Percentiles rank a stretch among this genome's conserved stretches.
phyloP scores from a whole-genome alignment of 2,888 invertebrate species.

The Rhagonycha fulva region DNA sequence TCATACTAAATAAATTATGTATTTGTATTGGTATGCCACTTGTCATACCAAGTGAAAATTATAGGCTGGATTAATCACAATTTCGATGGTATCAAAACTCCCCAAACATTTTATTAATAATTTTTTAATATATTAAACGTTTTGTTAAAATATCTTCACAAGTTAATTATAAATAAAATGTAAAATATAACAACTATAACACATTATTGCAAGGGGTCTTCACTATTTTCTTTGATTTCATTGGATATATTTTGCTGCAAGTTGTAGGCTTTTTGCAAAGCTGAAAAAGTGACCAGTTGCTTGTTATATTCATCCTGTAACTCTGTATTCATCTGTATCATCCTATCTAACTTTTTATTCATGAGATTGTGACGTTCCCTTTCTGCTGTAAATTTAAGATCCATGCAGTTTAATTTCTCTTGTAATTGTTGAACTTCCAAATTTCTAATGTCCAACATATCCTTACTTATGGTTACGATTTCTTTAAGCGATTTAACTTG shows the following conservation, averaged over 20 bases:
- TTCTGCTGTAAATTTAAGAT: constrained; percentile 71
- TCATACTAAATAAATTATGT: no score
- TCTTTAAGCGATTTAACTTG: constrained; percentile 80
- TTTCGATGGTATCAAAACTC: no score
- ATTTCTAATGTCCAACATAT: constrained; percentile 77
- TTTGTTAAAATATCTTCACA: background rate
- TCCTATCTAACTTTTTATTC: constrained; percentile 71
- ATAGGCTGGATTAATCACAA: no score
- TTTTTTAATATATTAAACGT: background rate
- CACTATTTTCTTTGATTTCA: background rate
- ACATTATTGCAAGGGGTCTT: background rate
- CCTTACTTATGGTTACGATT: constrained; percentile 80
- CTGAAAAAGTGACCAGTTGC: constrained; percentile 74
- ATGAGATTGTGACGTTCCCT: constrained; percentile 71
- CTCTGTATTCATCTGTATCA: constrained; percentile 74
- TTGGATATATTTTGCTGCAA: constrained; percentile 32
- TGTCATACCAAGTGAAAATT: no score
- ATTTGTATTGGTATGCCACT: no score
- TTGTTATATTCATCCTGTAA: constrained; percentile 78
- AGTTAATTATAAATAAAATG: background rate
- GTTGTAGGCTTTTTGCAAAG: constrained; percentile 49
- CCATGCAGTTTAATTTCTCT: constrained; percentile 70
- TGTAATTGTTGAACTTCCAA: constrained; percentile 76
- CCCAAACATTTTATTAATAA: no score
- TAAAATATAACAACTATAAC: background rate